phyloP scores from a whole-genome alignment of 2,113 vertebrate genomes.

The Cygnus atratus region DNA sequence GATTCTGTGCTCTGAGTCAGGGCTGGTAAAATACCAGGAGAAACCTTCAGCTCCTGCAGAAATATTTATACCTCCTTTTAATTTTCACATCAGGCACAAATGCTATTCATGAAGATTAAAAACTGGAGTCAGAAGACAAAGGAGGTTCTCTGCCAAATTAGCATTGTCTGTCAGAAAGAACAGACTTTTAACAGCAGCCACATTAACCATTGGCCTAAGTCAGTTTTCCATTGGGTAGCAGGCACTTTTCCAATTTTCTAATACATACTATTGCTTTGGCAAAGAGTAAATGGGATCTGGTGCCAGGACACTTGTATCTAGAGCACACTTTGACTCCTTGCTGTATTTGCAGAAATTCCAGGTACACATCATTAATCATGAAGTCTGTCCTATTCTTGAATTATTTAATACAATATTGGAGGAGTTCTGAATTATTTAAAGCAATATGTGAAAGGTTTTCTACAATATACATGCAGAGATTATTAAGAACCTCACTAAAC shows the following conservation, averaged over 20 bases:
- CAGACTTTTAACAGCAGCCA: not conserved
- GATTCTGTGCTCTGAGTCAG: not conserved
- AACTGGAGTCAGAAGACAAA: slow-evolving; percentile 6
- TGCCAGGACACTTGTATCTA: slow-evolving; percentile 54
- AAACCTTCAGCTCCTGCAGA: not conserved
- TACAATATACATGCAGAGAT: slow-evolving; percentile 66
- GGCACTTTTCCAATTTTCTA: slow-evolving; percentile 18
- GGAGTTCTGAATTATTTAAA: slow-evolving; percentile 72
- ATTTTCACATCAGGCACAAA: not conserved
- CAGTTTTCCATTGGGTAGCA: slow-evolving; percentile 22
- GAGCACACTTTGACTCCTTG: slow-evolving; percentile 61
- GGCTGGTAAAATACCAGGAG: not conserved
- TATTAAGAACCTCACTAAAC: slow-evolving; percentile 68
- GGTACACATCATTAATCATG: slow-evolving; percentile 74
- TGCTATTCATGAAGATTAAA: not conserved
- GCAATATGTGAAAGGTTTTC: slow-evolving; percentile 52
- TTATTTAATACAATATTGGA: slow-evolving; percentile 74
- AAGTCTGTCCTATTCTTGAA: slow-evolving; percentile 64
- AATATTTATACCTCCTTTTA: slow-evolving; percentile 41
- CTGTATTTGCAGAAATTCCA: slow-evolving; percentile 73
- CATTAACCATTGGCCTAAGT: slow-evolving; percentile 33
- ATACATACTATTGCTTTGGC: slow-evolving; percentile 1
- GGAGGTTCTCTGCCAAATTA: slow-evolving; percentile 26
- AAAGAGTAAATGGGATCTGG: not conserved
- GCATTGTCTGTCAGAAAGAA: not conserved